Conservation (phyloP, 2,888 invertebrate species). For the Ophion ellenae region DNA sequence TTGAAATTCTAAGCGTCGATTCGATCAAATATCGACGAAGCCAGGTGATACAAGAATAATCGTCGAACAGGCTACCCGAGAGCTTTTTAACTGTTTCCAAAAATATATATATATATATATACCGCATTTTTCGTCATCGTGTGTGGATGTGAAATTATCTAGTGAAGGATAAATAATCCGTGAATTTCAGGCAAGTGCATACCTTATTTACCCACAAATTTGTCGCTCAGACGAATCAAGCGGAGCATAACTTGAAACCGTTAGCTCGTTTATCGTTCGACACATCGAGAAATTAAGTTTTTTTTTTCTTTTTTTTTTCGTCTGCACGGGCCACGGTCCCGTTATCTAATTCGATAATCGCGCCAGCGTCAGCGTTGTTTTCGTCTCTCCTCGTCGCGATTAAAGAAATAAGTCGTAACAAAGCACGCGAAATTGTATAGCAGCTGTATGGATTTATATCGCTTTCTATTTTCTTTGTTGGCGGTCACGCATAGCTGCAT, state of each 20-base stretch:
- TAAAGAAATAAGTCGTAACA: background rate
- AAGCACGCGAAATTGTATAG: background rate
- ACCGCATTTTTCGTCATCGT: slow-evolving; percentile 5
- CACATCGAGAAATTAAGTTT: background rate
- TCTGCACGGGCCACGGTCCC: background rate
- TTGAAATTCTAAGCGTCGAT: background rate
- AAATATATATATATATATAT: background rate
- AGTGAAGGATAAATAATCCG: background rate
- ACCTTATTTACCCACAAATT: background rate
- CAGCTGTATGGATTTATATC: background rate
- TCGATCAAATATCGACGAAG: background rate
- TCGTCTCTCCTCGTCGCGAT: background rate
- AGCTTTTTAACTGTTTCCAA: slow-evolving; percentile 18
- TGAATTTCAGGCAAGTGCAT: slow-evolving; percentile 21
- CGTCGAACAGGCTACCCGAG: background rate
- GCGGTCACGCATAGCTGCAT: background rate
- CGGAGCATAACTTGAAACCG: background rate
- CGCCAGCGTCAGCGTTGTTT: background rate
- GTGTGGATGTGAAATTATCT: slow-evolving; percentile 1
- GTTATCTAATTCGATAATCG: slow-evolving; percentile 23
- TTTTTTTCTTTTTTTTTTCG: background rate
- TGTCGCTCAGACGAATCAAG: background rate
- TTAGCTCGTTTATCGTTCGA: background rate
- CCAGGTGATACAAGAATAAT: background rate
- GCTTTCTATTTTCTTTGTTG: background rate